Evolutionary conservation across 2,113 vertebrate genomes (phyloP).

Genomic region (Amazona vittata): DNA sequence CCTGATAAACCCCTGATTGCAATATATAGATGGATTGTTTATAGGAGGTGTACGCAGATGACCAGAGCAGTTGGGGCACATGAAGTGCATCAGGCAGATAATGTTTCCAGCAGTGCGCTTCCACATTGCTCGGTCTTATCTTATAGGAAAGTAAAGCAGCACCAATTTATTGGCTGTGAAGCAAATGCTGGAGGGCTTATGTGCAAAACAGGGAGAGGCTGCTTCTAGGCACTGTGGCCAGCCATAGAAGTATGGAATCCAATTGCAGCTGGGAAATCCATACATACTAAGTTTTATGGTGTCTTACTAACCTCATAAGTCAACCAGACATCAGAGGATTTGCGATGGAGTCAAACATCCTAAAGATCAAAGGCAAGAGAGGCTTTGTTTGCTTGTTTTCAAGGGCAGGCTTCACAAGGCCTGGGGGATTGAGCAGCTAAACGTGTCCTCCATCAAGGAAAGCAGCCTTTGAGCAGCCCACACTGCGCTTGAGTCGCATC

Average conservation of each 20-base stretch:
- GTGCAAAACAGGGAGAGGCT: background rate
- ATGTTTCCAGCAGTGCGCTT: background rate
- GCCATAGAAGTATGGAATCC: background rate
- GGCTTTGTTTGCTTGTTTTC: background rate
- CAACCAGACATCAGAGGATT: background rate
- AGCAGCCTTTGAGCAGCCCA: background rate
- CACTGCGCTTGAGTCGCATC: background rate
- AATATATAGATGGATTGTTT: background rate
- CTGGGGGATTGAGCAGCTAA: background rate
- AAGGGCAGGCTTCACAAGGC: background rate
- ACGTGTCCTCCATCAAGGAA: background rate
- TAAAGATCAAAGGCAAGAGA: background rate
- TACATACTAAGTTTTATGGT: background rate
- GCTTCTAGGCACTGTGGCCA: background rate
- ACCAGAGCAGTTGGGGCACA: background rate
- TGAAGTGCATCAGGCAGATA: background rate
- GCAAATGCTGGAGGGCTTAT: background rate
- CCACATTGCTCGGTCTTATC: background rate
- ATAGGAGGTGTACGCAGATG: fast-evolving
- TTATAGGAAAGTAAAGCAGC: background rate
- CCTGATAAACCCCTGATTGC: background rate
- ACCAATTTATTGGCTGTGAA: background rate
- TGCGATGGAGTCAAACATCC: background rate
- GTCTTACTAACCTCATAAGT: background rate
- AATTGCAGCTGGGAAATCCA: background rate